Base-by-base conservation (phyloP, 2,797 vertebrate species). In the Gobionotothen gibberifrons region DNA sequence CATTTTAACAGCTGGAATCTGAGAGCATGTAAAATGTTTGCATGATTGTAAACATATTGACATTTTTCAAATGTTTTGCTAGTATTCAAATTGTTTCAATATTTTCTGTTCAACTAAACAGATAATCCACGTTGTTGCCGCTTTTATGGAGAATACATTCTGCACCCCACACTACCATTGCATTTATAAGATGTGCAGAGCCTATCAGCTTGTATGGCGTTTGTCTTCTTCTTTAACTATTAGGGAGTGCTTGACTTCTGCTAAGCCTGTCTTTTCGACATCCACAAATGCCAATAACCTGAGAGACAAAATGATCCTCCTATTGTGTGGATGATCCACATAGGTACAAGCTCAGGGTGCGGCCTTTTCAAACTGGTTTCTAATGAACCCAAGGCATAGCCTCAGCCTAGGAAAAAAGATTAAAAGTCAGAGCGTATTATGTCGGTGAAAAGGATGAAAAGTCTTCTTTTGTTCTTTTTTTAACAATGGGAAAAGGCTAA, bases 341-440 rank as follows among this genome's bases (percentile, higher is more conserved):
- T 26, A 62, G 76, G 53, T 88, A 60, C 72, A 75, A 67, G 52
- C 2, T 59, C 66, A 64, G 82, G 92, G 90, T 69, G 92, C n/a
- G 85, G 81, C 69, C 21, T 71, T 60, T 85, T 85, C 22, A 88
- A 87, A 92, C 87, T 75, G 87, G 89, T 92, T 92, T 89, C 74
- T n/a, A 86, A 78, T 79, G 36, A 36, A 36, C 32, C 32, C 32
- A 51, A 59, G 39, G 64, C 60, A 73, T 61, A 13, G 46, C 15
- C 59, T 79, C 16, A 40, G n/a, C 63, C 40, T 60, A 61, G 44
- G 73, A 62, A 69, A 5, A 72, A 75, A 71, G 51, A 76, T 3
- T 44, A 64, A 69, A 44, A 69, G 54, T 70, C 43, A 9, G 49
- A 72, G 36, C 22, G 21, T 69, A 54, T 79, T 61, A 53, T 66